Conservation (phyloP, 2,113 vertebrate species). For the Amphiprion ocellaris region DNA sequence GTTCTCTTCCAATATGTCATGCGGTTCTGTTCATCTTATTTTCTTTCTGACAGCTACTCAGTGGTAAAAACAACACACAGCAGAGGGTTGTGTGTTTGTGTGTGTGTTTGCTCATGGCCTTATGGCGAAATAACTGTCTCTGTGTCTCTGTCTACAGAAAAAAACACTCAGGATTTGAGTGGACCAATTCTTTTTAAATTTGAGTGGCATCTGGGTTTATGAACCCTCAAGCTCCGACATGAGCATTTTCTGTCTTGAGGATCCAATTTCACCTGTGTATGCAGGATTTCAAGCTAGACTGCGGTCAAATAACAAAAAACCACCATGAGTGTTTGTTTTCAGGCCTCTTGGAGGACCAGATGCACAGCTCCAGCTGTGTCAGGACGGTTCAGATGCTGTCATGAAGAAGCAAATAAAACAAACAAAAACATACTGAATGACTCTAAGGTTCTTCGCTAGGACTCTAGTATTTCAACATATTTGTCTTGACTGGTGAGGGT, state of each 20-base stretch:
- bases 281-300: constrained; percentile 23
- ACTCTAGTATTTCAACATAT: not conserved
- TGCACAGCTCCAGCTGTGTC: not conserved
- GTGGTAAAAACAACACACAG: constrained; percentile 25
- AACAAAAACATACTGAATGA: constrained; percentile 2
- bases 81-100: too few relatives aligned
- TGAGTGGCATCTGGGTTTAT: constrained; percentile 47
- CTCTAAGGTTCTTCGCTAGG: not conserved
- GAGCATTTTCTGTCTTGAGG: constrained; percentile 42
- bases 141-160: not conserved
- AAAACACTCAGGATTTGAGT: not conserved
- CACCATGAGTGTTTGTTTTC: constrained; percentile 21
- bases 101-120: not conserved
- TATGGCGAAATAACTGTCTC: constrained; percentile 24
- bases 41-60: constrained; percentile 31
- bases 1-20: not conserved
- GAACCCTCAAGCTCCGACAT: constrained; percentile 45
- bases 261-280: constrained; percentile 36
- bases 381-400: not conserved
- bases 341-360: not conserved
- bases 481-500: constrained; percentile 4
- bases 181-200: constrained; percentile 35
- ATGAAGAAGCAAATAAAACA: constrained; percentile 2
- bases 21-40: constrained; percentile 8
- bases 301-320: constrained; percentile 31